These are phyloP conservation scores for Gryon sp. DNA, from an alignment of 1,140 invertebrate genomes.

Conservation along the genomic window DNA sequence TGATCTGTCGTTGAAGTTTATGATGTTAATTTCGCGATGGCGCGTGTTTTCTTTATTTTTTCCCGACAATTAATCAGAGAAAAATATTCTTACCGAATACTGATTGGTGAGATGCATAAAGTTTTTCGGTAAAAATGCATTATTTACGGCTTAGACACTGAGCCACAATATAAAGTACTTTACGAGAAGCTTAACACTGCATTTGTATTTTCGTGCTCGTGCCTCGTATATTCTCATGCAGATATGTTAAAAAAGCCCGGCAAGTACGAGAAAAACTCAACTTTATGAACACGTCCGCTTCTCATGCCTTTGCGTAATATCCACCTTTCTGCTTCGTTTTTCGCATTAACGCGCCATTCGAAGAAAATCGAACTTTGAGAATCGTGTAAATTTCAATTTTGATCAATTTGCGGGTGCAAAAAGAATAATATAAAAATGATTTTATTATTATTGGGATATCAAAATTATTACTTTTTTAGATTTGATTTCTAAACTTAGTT, in stretches of 20 bases:
- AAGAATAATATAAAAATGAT: too few species aligned
- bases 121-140: constrained; percentile 33
- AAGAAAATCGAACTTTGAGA: neutral
- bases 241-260: constrained; percentile 56
- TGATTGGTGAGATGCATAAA: constrained; percentile 35
- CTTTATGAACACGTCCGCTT: constrained; percentile 54
- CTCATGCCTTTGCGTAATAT: constrained; percentile 48
- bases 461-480: too few species aligned
- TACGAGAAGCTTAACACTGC: constrained; percentile 57
- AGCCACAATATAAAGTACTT: constrained; percentile 57
- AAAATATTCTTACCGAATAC: constrained; percentile 28
- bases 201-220: constrained; percentile 59
- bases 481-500: too few species aligned
- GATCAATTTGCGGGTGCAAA: too few species aligned
- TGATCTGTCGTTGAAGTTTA: constrained; percentile 24
- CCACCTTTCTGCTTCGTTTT: constrained; percentile 19
- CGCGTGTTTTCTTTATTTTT: too few species aligned
- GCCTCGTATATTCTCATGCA: constrained; percentile 58
- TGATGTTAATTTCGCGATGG: neutral
- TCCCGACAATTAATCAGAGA: constrained; percentile 26
- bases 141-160: constrained; percentile 54
- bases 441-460: too few species aligned
- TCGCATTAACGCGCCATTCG: constrained; percentile 7
- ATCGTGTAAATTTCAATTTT: too few species aligned
- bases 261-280: constrained; percentile 57